Conservation (phyloP, 2,113 vertebrate species). For the Elaphurus davidianus region DNA sequence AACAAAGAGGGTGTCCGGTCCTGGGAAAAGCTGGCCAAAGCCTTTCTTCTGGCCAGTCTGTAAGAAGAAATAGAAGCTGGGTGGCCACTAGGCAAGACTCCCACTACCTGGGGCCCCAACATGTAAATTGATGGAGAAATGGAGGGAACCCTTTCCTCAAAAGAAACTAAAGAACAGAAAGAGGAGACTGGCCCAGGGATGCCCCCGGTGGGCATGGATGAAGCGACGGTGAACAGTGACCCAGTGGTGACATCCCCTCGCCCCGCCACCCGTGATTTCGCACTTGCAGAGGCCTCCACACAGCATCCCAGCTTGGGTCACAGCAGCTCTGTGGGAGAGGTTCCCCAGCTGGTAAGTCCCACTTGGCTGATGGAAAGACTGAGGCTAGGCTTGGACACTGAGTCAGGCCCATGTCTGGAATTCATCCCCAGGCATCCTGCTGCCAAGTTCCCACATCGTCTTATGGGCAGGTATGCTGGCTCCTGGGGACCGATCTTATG, state of each 20-base stretch:
- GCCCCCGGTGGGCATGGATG: background rate
- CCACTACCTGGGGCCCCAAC: background rate
- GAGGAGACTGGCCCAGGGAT: background rate
- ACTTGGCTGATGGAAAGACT: background rate
- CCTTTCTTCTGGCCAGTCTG: background rate
- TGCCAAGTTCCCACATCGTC: background rate
- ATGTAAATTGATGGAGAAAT: background rate
- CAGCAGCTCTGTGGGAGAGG: background rate
- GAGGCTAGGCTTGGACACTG: background rate
- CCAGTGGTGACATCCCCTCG: background rate
- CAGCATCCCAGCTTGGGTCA: background rate
- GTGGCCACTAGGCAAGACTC: background rate
- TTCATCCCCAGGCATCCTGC: background rate
- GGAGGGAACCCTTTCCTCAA: background rate
- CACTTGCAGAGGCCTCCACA: background rate
- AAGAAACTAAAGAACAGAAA: background rate
- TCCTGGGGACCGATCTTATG: background rate
- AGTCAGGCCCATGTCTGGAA: background rate
- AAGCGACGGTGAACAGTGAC: background rate
- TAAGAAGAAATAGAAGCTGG: background rate
- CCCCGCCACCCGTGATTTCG: background rate
- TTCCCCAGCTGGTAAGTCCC: background rate
- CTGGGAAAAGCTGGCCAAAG: background rate
- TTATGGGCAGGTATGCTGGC: background rate
- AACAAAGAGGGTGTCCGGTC: background rate